These are phyloP conservation scores for Oreocharis arfaki DNA, from an alignment of 2,113 vertebrate species.

Conservation along the genomic window DNA sequence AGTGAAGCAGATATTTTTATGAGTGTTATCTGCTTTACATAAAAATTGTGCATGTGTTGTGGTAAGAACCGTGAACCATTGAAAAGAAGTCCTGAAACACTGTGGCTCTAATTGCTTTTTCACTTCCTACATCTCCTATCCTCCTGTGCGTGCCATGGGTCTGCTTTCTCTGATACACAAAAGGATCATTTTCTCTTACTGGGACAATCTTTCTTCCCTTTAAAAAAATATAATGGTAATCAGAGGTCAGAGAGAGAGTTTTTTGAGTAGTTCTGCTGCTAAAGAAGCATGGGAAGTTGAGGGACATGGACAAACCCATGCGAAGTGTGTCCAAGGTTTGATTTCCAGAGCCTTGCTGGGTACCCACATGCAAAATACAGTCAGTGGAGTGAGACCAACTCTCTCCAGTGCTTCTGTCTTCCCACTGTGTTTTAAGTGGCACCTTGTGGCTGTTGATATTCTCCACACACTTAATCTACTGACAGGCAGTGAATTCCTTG, in stretches of 20 bases:
- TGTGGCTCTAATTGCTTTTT: not conserved
- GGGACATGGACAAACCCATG: not conserved
- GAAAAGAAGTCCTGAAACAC: not conserved
- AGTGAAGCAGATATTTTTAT: slow-evolving; percentile 16
- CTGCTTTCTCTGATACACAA: not conserved
- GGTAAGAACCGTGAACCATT: not conserved
- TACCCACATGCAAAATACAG: rapidly evolving
- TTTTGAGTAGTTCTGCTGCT: not conserved
- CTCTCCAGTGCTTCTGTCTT: not conserved
- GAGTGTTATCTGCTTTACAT: slow-evolving; percentile 25
- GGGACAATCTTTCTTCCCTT: not conserved
- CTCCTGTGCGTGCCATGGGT: not conserved
- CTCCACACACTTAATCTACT: not conserved
- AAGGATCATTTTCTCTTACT: not conserved
- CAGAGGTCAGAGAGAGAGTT: not conserved
- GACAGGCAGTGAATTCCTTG: not conserved
- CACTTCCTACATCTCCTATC: not conserved
- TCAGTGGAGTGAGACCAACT: not conserved
- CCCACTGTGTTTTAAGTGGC: not conserved
- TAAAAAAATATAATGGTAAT: not conserved
- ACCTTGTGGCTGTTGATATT: rapidly evolving
- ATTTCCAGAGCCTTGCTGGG: not conserved
- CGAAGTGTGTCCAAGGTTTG: not conserved
- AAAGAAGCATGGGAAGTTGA: not conserved
- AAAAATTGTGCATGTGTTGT: not conserved